Base-by-base conservation (phyloP, 2,797 vertebrate species). In the Masticophis lateralis region DNA sequence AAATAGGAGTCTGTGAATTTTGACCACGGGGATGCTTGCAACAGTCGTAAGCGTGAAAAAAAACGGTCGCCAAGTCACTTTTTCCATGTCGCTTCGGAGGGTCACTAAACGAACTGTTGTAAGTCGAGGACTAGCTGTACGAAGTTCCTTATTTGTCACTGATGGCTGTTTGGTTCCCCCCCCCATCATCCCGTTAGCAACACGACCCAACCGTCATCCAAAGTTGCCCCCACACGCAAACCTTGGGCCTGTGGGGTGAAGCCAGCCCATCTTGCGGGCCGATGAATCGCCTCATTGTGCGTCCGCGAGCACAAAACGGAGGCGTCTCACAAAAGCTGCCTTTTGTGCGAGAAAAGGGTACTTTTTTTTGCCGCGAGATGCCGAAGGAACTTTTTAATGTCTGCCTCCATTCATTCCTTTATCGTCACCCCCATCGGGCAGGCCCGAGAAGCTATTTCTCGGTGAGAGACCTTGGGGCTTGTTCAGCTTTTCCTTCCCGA, bases 151-250 rank as follows among this genome's bases (percentile, higher is more conserved):
- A 22, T 43, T 43, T 43, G 18, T 79, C 32, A 37, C 32, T 1
- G 32, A 37, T 2, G 16, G n/a, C 32, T 37, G 32, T 10, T 43
- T 8, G 1, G 8, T 1, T 37, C 37, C 32, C 18, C 7, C 69
- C 69, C 37, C n/a, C 8, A 10, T 79, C 7, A 0, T 8, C 69
- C 32, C 18, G 1, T 37, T 7, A 43, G 32, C 14, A 74, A 74
- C 69, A 37, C 32, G 0, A 18, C 1, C 32, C 7, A 4, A 74
- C 69, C 2, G 10, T 3, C 32, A 9, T 43, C 8, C 0, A 1
- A 79, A 79, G 2, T 32, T 10, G 18, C 32, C 69, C 7, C 16
- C 16, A 0, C 5, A 1, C 7, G 8, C 16, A 6, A 37, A 74
- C 7, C 8, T 37, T 37, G 32, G 69, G 69, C 69, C 10, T 20